Evolutionary conservation across 2,113 vertebrate genomes (phyloP).

Genomic region (Mellivora capensis): DNA sequence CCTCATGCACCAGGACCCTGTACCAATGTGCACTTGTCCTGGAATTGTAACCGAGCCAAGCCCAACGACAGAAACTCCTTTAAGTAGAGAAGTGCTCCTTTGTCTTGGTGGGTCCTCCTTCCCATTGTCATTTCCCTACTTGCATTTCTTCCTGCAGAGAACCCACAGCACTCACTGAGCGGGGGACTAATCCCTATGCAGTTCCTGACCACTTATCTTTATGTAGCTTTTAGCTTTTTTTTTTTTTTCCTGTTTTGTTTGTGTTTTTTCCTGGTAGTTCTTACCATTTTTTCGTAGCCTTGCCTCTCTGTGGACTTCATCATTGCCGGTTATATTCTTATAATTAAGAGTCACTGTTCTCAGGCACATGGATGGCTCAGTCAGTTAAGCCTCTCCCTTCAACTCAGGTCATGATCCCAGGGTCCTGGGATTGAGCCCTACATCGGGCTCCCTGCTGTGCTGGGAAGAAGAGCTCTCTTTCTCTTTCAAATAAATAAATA

Average conservation of each 20-base stretch:
- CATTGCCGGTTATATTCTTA: not conserved
- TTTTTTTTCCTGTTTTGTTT: not conserved
- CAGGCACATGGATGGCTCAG: too few species aligned
- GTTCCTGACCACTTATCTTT: not conserved
- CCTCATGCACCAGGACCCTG: not conserved
- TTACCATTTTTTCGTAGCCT: not conserved
- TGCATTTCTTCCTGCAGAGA: not conserved
- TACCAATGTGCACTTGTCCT: not conserved
- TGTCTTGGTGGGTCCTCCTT: not conserved
- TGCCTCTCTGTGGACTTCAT: not conserved
- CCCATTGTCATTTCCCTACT: not conserved
- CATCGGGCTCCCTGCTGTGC: too few species aligned
- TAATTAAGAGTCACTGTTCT: too few species aligned
- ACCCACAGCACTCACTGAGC: not conserved
- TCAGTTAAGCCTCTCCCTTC: too few species aligned
- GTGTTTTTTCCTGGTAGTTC: not conserved
- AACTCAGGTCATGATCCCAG: too few species aligned
- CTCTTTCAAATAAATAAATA: too few species aligned
- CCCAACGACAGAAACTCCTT: not conserved
- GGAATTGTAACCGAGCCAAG: not conserved
- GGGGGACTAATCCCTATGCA: not conserved
- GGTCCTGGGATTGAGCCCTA: too few species aligned
- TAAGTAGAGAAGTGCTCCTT: not conserved
- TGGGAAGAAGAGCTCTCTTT: too few species aligned
- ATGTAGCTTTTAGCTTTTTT: not conserved